Percentiles rank a stretch among this genome's conserved stretches.
Evolutionary conservation across 2,888 invertebrate species (phyloP).

Genomic region (Malachius bipustulatus): DNA sequence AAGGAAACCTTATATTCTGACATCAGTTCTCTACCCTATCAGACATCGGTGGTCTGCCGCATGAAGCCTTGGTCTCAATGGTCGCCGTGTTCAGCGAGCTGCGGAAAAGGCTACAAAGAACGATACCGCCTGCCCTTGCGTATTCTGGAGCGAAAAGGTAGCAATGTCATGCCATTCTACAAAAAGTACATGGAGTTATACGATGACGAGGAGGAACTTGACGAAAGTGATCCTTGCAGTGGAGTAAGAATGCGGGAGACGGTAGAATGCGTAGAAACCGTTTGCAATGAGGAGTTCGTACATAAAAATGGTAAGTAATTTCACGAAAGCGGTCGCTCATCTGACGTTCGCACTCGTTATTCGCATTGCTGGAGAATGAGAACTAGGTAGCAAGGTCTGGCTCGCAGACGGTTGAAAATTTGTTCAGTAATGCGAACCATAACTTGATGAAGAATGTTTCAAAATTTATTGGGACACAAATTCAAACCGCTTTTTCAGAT

Average conservation of each 20-base stretch:
- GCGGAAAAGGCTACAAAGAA: slow-evolving; percentile 60
- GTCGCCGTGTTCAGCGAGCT: slow-evolving; percentile 68
- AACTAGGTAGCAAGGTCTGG: too few relatives aligned
- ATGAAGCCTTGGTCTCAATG: slow-evolving; percentile 67
- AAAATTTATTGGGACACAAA: too few relatives aligned
- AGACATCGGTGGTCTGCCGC: slow-evolving; percentile 39
- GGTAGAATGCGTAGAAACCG: slow-evolving; percentile 35
- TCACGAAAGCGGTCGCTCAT: too few relatives aligned
- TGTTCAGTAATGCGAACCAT: too few relatives aligned
- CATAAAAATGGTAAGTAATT: background rate
- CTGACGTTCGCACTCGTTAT: too few relatives aligned
- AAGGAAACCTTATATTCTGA: background rate
- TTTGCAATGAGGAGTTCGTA: slow-evolving; percentile 20
- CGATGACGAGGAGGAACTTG: slow-evolving; percentile 30
- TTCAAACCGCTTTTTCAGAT: too few relatives aligned
- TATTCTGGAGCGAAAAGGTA: slow-evolving; percentile 17
- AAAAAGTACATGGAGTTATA: slow-evolving; percentile 12
- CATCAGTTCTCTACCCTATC: slow-evolving; percentile 6
- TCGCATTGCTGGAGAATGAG: too few relatives aligned
- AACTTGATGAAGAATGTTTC: too few relatives aligned
- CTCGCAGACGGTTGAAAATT: too few relatives aligned
- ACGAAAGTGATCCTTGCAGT: slow-evolving; percentile 36
- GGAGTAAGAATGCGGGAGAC: slow-evolving; percentile 40
- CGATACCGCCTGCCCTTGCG: slow-evolving; percentile 42
- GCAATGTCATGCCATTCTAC: slow-evolving; percentile 23